Evolutionary conservation across 2,113 vertebrate species (phyloP), one percentile per base, ranked within the genome.

Genomic region (Corynorhinus townsendii): DNA sequence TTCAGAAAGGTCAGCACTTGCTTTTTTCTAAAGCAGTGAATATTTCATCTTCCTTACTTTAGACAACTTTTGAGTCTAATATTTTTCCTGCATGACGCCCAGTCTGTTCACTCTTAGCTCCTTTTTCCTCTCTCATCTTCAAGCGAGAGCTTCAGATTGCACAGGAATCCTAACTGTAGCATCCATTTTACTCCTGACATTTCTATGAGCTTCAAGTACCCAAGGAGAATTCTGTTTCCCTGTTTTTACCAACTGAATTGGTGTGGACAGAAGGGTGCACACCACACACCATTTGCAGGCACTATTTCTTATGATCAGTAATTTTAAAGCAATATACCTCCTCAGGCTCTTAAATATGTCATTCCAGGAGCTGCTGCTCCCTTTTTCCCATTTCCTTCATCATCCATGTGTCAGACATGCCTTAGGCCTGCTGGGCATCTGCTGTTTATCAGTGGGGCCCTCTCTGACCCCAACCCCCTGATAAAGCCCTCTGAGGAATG

Each of bases 321-420:
- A 94, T 95, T 97, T 95, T 86, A 84, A 96, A 94, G 75, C 30
- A 90, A 17, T 43, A 40, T 1, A 88, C 69, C 56, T 95, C 92
- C 83, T 84, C 49, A 2, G 75, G 80, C 83, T 96, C 90, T 68
- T 81, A 91, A 97, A 96, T 93, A 86, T 90, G 93, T 91, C 84
- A 85, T 80, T 72, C 69, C 66, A 38, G 81, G 75, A 86, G 33
- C 73, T 79, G 35, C 73, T 92, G 82, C 86, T 71, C 52, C 43
- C 12, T 33, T 93, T 52, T 54, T 0, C 30, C 38, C 35, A 12
- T 62, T 45, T 56, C 77, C 75, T 71, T 79, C 33, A 66, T 86
- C 75, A 91, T 14, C 47, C 43, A 16, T 95, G 91, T 93, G 75
- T 86, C 89, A 94, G 85, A 80, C 30, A 24, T 76, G 89, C 95